Conservation (phyloP, 2,888 invertebrate genomes). For the Apotomis betuletana region DNA sequence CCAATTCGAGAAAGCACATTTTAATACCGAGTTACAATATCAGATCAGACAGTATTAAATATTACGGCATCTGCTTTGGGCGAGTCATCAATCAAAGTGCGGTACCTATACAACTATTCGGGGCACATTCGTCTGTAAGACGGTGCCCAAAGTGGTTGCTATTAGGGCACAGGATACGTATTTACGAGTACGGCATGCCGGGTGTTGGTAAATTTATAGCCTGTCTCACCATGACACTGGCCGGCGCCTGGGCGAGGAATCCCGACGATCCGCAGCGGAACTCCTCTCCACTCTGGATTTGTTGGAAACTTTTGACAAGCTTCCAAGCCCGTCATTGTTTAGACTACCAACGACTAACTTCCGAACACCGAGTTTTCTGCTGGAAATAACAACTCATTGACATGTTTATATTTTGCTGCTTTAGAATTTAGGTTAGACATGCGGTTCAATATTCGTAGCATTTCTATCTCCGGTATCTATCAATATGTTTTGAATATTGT, state of each 20-base stretch:
- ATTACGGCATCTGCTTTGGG: slow-evolving; percentile 43
- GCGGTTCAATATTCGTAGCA: too few relatives aligned
- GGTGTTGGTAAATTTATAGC: slow-evolving; percentile 49
- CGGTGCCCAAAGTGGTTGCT: slow-evolving; percentile 42
- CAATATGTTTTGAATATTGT: too few relatives aligned
- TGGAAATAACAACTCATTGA: slow-evolving; percentile 33
- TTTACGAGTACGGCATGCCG: slow-evolving; percentile 38
- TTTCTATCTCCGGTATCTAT: too few relatives aligned
- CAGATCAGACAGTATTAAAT: slow-evolving; percentile 39
- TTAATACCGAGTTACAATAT: slow-evolving; percentile 40
- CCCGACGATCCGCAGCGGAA: slow-evolving; percentile 49
- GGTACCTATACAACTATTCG: slow-evolving; percentile 31
- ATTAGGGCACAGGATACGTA: slow-evolving; percentile 34
- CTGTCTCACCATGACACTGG: slow-evolving; percentile 46
- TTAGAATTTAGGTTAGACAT: neutral
- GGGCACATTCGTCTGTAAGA: slow-evolving; percentile 41
- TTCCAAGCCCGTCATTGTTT: slow-evolving; percentile 59
- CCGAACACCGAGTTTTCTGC: slow-evolving; percentile 42
- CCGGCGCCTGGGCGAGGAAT: slow-evolving; percentile 47
- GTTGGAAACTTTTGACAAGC: slow-evolving; percentile 68
- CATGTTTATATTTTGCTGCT: slow-evolving; percentile 19
- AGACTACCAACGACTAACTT: slow-evolving; percentile 59
- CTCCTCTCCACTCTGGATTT: slow-evolving; percentile 50
- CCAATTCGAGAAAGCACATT: slow-evolving; percentile 28
- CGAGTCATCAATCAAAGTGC: slow-evolving; percentile 56